A percentile compares a stretch with the other conserved stretches of the same genome.
phyloP scores from a whole-genome alignment of 2,113 vertebrate species.

The Salvelinus alpinus region DNA sequence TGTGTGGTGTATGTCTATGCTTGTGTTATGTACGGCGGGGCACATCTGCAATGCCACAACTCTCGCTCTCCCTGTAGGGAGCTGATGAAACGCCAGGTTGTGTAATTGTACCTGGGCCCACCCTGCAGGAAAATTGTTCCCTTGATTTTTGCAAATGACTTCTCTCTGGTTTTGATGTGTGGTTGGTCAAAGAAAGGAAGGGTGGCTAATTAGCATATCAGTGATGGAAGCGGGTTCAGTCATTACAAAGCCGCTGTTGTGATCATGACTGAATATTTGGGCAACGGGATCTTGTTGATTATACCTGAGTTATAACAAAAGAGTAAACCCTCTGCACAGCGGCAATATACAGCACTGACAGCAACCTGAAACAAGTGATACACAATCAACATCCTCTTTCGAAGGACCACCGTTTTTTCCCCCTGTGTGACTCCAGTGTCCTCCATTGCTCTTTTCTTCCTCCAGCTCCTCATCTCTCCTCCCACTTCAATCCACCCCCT shows the following conservation, averaged over 20 bases:
- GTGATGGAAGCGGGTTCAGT: too few species aligned
- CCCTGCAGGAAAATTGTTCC: slow-evolving; percentile 22
- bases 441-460: neutral
- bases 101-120: slow-evolving; percentile 12
- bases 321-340: neutral
- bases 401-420: too few species aligned
- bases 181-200: too few species aligned
- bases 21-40: too few species aligned
- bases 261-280: slow-evolving; percentile 7
- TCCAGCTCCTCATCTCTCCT: neutral
- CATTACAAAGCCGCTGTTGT: too few species aligned
- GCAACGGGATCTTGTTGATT: slow-evolving; percentile 17
- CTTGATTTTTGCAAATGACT: slow-evolving; percentile 24
- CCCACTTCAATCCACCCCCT: neutral
- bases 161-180: slow-evolving; percentile 11
- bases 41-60: neutral
- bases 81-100: slow-evolving; percentile 27
- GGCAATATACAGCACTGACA: too few species aligned
- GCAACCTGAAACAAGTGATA: too few species aligned
- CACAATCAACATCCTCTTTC: too few species aligned
- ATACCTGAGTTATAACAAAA: slow-evolving; percentile 18
- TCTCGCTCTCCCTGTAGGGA: slow-evolving; percentile 8
- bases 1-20: neutral
- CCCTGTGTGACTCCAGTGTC: too few species aligned
- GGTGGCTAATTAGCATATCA: too few species aligned